A percentile compares a stretch with the other conserved stretches of the same genome.
These are phyloP conservation scores for Microcebus murinus DNA, from an alignment of 2,113 vertebrate species.

Conservation along the genomic window DNA sequence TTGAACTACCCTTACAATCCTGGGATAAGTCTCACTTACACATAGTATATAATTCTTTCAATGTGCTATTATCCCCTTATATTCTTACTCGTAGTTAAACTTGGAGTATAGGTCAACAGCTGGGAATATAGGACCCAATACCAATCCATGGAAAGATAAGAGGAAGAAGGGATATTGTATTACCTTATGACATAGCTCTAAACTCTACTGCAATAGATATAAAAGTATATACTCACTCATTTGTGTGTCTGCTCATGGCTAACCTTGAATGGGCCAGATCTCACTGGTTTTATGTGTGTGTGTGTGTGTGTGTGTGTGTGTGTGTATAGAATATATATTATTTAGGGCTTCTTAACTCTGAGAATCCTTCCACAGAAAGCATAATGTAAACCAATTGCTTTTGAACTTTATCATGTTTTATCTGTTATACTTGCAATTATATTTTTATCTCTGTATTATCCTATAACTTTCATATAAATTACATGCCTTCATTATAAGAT, in stretches of 20 bases:
- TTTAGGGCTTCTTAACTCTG: slow-evolving; percentile 52
- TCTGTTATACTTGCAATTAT: neutral
- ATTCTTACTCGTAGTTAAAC: slow-evolving; percentile 15
- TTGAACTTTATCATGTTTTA: neutral
- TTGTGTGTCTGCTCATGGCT: neutral
- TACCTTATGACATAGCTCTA: neutral
- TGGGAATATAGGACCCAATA: neutral
- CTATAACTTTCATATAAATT: slow-evolving; percentile 28
- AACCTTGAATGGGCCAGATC: neutral
- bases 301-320: too few relatives aligned
- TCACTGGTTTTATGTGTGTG: neutral
- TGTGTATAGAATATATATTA: neutral
- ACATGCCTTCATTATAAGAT: neutral
- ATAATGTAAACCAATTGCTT: slow-evolving; percentile 42
- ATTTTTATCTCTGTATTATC: slow-evolving; percentile 42
- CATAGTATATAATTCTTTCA: neutral
- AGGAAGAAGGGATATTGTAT: neutral
- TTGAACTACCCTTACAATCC: slow-evolving; percentile 2
- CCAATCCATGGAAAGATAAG: neutral
- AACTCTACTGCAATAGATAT: neutral
- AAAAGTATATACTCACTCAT: neutral
- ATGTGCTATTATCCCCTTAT: neutral
- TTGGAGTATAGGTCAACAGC: neutral
- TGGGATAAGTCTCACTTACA: neutral
- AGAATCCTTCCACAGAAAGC: neutral